Percentiles rank a stretch among this genome's conserved stretches.
Evolutionary conservation across 2,888 invertebrate genomes (phyloP).

Genomic region (Andrena chrysosceles): DNA sequence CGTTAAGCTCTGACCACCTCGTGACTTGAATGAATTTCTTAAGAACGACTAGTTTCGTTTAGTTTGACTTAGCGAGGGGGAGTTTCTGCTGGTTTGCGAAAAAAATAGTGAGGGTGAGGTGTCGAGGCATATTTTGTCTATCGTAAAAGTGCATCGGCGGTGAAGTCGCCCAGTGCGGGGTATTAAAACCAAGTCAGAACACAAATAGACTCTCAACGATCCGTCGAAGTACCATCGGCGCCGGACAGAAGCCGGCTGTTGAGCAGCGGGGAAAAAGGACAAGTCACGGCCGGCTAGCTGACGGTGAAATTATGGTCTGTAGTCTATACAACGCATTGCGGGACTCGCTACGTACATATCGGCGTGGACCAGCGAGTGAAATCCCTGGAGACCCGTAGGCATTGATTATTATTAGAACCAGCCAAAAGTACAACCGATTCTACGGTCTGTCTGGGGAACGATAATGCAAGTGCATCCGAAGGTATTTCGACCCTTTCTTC

Average conservation of each 20-base stretch:
- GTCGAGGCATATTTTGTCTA: constrained; percentile 21
- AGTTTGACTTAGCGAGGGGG: not conserved
- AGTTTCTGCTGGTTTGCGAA: not conserved
- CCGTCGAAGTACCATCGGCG: constrained; percentile 72
- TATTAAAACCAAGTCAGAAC: constrained; percentile 66
- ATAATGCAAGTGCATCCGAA: constrained; percentile 32
- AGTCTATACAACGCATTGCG: constrained; percentile 39
- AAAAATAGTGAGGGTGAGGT: not conserved
- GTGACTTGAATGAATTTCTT: no score
- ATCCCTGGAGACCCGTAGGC: constrained; percentile 68
- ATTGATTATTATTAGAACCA: constrained; percentile 77
- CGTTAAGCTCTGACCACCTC: no score
- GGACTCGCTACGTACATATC: constrained; percentile 50
- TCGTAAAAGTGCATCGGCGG: constrained; percentile 39
- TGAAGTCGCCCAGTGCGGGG: constrained; percentile 1
- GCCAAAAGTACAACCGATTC: constrained; percentile 68
- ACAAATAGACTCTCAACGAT: constrained; percentile 74
- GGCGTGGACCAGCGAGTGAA: constrained; percentile 51
- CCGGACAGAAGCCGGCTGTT: constrained; percentile 55
- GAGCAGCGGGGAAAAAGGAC: constrained; percentile 42
- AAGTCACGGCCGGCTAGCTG: constrained; percentile 27
- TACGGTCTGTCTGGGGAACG: constrained; percentile 30
- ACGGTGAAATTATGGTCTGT: constrained; percentile 53
- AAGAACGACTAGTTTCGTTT: not conserved
- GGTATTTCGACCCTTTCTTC: not conserved